Conservation (phyloP, 23 tunicate species). For the Aplidium turbinatum region DNA sequence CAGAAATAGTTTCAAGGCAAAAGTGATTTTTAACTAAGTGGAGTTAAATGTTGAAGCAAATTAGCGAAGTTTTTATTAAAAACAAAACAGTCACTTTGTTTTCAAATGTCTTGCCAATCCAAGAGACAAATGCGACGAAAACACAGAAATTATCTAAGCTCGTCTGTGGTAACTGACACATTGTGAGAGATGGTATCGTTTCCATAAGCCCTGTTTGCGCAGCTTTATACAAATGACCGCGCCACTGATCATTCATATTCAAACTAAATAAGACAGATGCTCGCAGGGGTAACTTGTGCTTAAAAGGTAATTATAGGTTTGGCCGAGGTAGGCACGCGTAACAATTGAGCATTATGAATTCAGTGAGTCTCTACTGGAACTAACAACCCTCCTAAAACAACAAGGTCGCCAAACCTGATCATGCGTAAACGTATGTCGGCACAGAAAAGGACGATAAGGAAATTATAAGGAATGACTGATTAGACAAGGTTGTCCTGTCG, state of each 20-base stretch:
- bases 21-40: no score
- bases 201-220: neutral
- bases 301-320: neutral
- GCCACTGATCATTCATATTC: neutral
- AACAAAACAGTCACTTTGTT: no score
- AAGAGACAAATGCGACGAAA: no score
- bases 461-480: neutral
- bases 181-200: neutral
- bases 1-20: no score
- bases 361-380: neutral
- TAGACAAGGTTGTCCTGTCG: neutral
- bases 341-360: neutral
- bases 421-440: no score
- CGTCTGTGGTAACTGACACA: conserved; percentile 1
- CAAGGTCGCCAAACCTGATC: neutral
- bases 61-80: no score
- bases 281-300: neutral
- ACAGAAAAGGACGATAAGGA: no score
- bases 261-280: neutral
- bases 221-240: neutral
- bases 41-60: no score
- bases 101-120: no score
- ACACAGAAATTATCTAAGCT: no score
- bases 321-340: neutral
- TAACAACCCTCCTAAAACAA: neutral